A percentile compares a stretch with the other conserved stretches of the same genome.
Conservation (phyloP, 2,113 vertebrate species). For the Bettongia penicillata region DNA sequence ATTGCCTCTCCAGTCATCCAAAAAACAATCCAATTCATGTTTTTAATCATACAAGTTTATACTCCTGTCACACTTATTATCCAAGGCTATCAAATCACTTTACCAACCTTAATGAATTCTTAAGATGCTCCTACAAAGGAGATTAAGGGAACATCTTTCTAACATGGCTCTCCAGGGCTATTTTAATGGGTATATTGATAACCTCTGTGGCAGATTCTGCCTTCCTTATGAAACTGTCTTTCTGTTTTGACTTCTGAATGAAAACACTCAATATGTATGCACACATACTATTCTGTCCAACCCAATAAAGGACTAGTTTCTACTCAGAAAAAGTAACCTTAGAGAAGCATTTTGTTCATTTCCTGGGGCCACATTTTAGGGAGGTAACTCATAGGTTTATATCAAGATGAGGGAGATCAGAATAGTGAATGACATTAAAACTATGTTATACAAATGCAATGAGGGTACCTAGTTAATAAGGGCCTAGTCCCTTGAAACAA, state of each 20-base stretch:
- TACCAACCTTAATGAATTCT: slow-evolving; percentile 66
- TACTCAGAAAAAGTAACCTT: neutral
- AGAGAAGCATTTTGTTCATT: neutral
- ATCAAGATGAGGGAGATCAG: neutral
- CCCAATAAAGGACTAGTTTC: neutral
- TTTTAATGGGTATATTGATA: slow-evolving; percentile 55
- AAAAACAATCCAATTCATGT: slow-evolving; percentile 62
- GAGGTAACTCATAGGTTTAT: neutral
- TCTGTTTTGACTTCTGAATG: neutral
- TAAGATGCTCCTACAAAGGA: slow-evolving; percentile 22
- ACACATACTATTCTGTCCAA: neutral
- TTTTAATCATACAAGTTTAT: slow-evolving; percentile 68
- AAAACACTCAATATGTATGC: neutral
- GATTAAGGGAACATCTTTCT: slow-evolving; percentile 47
- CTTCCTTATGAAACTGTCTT: neutral
- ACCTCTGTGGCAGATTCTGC: neutral
- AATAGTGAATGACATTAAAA: neutral
- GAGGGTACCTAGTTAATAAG: neutral
- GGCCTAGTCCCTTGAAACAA: neutral
- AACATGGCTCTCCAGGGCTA: neutral
- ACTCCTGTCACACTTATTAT: slow-evolving; percentile 62
- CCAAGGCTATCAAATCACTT: slow-evolving; percentile 60
- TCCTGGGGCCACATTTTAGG: neutral
- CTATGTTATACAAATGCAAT: neutral
- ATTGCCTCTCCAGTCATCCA: slow-evolving; percentile 41